A percentile compares a stretch with the other conserved stretches of the same genome.
These are phyloP conservation scores for Eustalomyia histrio DNA, from an alignment of 2,888 invertebrate species.

Conservation along the genomic window DNA sequence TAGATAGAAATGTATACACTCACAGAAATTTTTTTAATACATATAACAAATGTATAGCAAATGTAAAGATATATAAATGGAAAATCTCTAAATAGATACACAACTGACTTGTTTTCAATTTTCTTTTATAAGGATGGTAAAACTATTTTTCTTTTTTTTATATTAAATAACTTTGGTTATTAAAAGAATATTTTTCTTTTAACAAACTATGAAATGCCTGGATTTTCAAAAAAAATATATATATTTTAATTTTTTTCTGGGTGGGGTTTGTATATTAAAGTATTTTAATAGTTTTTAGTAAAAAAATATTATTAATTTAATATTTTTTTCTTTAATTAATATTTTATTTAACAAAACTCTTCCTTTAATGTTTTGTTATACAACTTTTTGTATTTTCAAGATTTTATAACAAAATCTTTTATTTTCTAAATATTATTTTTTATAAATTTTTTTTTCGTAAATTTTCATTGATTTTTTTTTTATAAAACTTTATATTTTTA, in stretches of 20 bases:
- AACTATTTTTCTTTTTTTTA: slow-evolving; percentile 3
- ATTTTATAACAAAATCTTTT: neutral
- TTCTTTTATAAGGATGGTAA: neutral
- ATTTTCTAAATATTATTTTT: slow-evolving; percentile 2
- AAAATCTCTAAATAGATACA: slow-evolving; percentile 51
- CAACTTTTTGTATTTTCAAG: neutral
- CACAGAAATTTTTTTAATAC: neutral
- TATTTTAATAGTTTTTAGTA: neutral
- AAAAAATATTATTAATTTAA: neutral
- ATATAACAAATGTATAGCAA: neutral
- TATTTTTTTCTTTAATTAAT: neutral
- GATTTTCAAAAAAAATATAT: neutral
- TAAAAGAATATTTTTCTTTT: slow-evolving; percentile 6
- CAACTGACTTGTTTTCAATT: slow-evolving; percentile 41
- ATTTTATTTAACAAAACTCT: neutral
- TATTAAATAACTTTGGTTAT: slow-evolving; percentile 8
- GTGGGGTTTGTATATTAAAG: slow-evolving; percentile 32
- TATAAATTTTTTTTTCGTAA: neutral
- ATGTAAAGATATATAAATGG: slow-evolving; percentile 5
- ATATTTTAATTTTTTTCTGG: slow-evolving; percentile 8
- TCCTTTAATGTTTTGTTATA: neutral
- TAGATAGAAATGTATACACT: slow-evolving; percentile 13
- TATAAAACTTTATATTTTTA: neutral
- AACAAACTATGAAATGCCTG: too few relatives aligned
- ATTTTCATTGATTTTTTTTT: slow-evolving; percentile 7